Percentiles rank a stretch among this genome's conserved stretches.
phyloP scores from a whole-genome alignment of 2,797 vertebrate species.

The Gouania willdenowi region DNA sequence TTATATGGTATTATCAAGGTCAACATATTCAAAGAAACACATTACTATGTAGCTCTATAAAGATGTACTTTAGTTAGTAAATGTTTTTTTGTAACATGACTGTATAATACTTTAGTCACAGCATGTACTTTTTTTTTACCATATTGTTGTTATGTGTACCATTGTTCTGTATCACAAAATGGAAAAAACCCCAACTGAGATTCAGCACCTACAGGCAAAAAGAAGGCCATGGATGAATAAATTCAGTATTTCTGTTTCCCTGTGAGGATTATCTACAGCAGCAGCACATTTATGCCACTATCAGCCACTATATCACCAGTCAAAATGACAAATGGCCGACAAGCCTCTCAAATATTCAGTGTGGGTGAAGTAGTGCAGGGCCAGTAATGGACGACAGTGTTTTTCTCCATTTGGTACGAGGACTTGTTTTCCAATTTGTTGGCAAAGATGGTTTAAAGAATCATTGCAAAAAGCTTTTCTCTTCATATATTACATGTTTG shows the following conservation, averaged over 20 bases:
- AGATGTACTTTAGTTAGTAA: no score
- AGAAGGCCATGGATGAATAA: conserved; percentile 43
- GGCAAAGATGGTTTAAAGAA: conserved; percentile 15
- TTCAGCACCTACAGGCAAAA: conserved; percentile 42
- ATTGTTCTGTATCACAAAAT: conserved; percentile 13
- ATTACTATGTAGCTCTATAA: no score
- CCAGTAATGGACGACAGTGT: conserved; percentile 40
- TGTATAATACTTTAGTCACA: no score
- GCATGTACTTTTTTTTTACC: no score
- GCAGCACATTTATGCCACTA: conserved; percentile 67
- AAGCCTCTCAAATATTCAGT: conserved; percentile 70
- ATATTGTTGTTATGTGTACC: no score
- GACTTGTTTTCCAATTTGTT: conserved; percentile 27
- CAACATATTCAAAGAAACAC: no score
- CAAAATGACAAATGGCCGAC: conserved; percentile 75
- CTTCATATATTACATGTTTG: conserved; percentile 44
- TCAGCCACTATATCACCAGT: conserved; percentile 74
- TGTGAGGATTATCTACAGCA: conserved; percentile 58
- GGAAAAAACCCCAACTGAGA: conserved; percentile 22
- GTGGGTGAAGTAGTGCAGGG: conserved; percentile 44
- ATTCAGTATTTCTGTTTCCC: conserved; percentile 44
- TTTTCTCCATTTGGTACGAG: conserved; percentile 42
- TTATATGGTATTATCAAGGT: no score
- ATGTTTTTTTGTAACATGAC: no score
- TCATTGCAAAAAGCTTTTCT: conserved; percentile 18